Evolutionary conservation across 2,113 vertebrate species (phyloP).

Genomic region (Hippopotamus amphibius): DNA sequence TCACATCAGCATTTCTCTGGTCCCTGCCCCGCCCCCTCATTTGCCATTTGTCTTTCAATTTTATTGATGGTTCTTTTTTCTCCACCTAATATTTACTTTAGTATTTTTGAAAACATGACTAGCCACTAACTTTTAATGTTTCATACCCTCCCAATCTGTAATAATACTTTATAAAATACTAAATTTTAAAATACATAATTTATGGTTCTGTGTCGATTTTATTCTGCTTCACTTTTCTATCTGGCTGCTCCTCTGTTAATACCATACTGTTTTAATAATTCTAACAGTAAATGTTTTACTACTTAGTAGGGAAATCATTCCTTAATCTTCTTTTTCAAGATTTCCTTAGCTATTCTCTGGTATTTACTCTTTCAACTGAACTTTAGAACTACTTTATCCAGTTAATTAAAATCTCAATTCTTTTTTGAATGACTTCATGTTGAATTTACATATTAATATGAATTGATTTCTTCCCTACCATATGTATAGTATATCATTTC

Average conservation of each 20-base stretch:
- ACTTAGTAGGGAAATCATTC: not conserved
- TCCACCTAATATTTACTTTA: not conserved
- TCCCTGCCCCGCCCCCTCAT: not conserved
- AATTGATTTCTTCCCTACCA: not conserved
- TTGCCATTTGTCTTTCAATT: not conserved
- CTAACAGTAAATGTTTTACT: constrained; percentile 27
- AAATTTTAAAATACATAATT: not conserved
- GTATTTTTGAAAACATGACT: not conserved
- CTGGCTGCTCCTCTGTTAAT: not conserved
- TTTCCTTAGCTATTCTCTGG: not conserved
- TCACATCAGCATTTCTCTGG: not conserved
- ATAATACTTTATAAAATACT: not conserved
- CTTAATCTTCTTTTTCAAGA: not conserved
- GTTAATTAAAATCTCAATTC: constrained; percentile 24
- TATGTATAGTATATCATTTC: not conserved
- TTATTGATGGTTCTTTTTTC: not conserved
- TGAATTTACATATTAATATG: not conserved
- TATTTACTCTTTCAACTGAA: not conserved
- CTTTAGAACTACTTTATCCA: not conserved
- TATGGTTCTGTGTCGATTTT: not conserved
- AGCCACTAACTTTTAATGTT: not conserved
- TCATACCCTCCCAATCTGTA: not conserved
- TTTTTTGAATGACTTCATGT: not conserved
- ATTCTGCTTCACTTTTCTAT: not conserved
- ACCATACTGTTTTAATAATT: not conserved